A percentile compares a stretch with the other conserved stretches of the same genome.
phyloP scores from a whole-genome alignment of 92 coral and sea anemone genomes.

The Epizoanthus scotinus region DNA sequence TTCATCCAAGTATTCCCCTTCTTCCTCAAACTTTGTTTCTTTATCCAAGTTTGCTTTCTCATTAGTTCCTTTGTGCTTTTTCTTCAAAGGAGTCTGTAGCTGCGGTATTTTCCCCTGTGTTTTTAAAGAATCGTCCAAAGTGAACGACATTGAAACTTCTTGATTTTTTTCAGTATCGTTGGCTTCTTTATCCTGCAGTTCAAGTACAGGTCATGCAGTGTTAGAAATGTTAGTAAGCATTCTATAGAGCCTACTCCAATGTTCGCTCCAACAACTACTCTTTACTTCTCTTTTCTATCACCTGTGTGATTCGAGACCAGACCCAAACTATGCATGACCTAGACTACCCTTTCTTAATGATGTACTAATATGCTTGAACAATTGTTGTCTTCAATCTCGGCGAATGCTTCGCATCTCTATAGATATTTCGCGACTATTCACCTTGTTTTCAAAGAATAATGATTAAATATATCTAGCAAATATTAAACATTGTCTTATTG shows the following conservation, averaged over 20 bases:
- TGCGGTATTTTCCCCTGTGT: background rate
- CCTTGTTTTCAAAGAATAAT: no score
- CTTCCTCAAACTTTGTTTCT: background rate
- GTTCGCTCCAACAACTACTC: background rate
- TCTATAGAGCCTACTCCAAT: background rate
- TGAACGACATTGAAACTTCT: background rate
- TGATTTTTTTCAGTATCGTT: background rate
- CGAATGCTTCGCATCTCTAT: no score
- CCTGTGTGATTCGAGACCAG: no score
- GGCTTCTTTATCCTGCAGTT: conserved; percentile 16
- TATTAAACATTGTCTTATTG: no score
- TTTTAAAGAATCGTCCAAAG: background rate
- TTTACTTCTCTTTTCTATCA: background rate
- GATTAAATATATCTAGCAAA: no score
- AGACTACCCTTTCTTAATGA: no score
- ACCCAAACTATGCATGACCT: no score
- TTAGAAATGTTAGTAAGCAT: background rate
- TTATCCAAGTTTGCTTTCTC: background rate
- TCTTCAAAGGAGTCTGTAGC: background rate
- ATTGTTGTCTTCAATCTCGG: no score
- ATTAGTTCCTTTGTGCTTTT: background rate
- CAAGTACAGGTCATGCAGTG: background rate
- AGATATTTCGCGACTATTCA: no score
- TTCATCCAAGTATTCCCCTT: background rate
- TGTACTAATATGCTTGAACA: no score